Percentiles rank a stretch among this genome's conserved stretches.
These are phyloP conservation scores for Ectemnius continuus DNA, from an alignment of 2,888 invertebrate genomes.

Conservation along the genomic window DNA sequence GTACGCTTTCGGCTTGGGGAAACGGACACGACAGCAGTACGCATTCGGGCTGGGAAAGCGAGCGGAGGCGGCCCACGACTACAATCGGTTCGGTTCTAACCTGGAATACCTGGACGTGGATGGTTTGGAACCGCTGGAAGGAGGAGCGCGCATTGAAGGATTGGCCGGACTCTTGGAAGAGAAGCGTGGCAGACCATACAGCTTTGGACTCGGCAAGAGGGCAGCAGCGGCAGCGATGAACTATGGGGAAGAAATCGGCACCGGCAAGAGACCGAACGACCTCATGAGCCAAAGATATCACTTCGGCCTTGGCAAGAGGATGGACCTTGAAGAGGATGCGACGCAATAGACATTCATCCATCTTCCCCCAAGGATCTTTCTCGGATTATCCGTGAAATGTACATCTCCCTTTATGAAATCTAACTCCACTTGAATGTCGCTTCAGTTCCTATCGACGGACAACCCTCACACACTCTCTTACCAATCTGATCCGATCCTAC, in stretches of 20 bases:
- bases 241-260: constrained; percentile 31
- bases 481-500: too few species aligned
- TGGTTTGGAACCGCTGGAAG: constrained; percentile 69
- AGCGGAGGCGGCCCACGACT: constrained; percentile 39
- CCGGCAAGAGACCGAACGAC: constrained; percentile 56
- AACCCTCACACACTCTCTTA: too few species aligned
- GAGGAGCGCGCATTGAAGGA: constrained; percentile 77
- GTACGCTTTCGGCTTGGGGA: constrained; percentile 86
- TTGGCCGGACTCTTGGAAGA: constrained; percentile 75
- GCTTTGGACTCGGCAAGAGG: constrained; percentile 81
- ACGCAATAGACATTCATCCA: constrained; percentile 41
- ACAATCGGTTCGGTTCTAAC: constrained; percentile 31
- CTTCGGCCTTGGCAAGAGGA: constrained; percentile 68
- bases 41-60: constrained; percentile 82
- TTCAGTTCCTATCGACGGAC: constrained; percentile 18
- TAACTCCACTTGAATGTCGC: constrained; percentile 47
- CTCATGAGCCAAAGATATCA: constrained; percentile 56
- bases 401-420: constrained; percentile 18
- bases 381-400: constrained; percentile 8
- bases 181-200: constrained; percentile 82
- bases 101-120: constrained; percentile 68
- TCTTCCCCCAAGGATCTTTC: background rate
- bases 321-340: constrained; percentile 57
- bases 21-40: constrained; percentile 79
- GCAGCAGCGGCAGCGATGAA: constrained; percentile 59